phyloP scores from a whole-genome alignment of 92 coral and sea anemone genomes.

The Parazoanthus darwini region DNA sequence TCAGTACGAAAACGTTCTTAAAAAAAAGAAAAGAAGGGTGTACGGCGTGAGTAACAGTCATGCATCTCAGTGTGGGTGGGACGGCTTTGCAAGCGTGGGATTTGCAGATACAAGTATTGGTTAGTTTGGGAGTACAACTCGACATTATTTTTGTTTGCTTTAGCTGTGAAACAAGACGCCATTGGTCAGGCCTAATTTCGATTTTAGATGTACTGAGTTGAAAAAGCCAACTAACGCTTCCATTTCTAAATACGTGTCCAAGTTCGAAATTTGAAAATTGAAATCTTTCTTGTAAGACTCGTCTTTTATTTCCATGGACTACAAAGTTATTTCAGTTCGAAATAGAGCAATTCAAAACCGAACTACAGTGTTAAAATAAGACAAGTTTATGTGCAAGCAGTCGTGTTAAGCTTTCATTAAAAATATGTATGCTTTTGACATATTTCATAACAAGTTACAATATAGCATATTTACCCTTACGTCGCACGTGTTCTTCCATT shows the following conservation, averaged over 20 bases:
- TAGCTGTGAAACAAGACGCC: not conserved
- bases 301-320: not conserved
- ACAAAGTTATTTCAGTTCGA: not conserved
- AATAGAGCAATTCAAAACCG: not conserved
- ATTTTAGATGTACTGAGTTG: not conserved
- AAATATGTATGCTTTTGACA: too few relatives aligned
- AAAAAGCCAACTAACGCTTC: not conserved
- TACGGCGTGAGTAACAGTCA: not conserved
- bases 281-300: too few relatives aligned
- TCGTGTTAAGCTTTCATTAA: too few relatives aligned
- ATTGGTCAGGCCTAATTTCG: not conserved
- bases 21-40: too few relatives aligned
- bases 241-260: not conserved
- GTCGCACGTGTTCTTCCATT: not conserved
- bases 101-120: not conserved
- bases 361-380: too few relatives aligned
- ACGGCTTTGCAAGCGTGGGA: not conserved
- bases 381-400: not conserved
- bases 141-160: too few relatives aligned
- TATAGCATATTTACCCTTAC: not conserved
- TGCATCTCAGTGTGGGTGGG: too few relatives aligned
- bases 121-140: not conserved
- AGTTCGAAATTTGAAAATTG: too few relatives aligned
- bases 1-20: too few relatives aligned
- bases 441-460: too few relatives aligned